phyloP scores from a whole-genome alignment of 92 coral and sea anemone species.

The Hydrozoanthus gracilis region DNA sequence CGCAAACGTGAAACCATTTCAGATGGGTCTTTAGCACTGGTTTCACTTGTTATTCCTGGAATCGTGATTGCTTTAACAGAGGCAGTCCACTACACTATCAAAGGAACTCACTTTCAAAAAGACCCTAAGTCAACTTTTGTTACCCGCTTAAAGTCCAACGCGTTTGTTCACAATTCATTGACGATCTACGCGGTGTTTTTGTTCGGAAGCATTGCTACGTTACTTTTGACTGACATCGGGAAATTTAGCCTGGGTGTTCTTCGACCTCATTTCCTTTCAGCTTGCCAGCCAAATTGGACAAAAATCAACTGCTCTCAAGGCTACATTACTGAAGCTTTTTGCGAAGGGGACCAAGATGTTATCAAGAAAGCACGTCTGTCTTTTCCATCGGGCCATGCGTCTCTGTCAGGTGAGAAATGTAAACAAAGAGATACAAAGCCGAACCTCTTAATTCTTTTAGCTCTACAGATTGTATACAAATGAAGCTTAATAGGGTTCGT shows the following conservation, averaged over 20 bases:
- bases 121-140: neutral
- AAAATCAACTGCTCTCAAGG: constrained; percentile 78
- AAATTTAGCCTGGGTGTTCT: constrained; percentile 85
- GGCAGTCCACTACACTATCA: constrained; percentile 1
- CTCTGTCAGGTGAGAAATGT: constrained; percentile 66
- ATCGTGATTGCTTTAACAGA: neutral
- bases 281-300: constrained; percentile 77
- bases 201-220: constrained; percentile 76
- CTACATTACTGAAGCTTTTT: constrained; percentile 72
- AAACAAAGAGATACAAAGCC: neutral
- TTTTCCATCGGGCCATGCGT: constrained; percentile 91
- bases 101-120: neutral
- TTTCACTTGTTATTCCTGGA: constrained; percentile 32
- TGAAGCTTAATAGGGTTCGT: neutral
- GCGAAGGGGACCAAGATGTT: constrained; percentile 80
- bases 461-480: neutral
- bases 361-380: constrained; percentile 86
- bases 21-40: neutral
- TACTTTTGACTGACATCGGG: constrained; percentile 84
- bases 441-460: neutral
- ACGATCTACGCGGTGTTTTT: constrained; percentile 54
- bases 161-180: constrained; percentile 1
- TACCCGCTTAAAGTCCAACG: constrained; percentile 22
- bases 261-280: constrained; percentile 87
- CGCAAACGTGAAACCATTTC: constrained; percentile 32